Evolutionary conservation across 2,113 vertebrate genomes (phyloP), one percentile per base, ranked within the genome.

Genomic region (Lipophrys pholis): DNA sequence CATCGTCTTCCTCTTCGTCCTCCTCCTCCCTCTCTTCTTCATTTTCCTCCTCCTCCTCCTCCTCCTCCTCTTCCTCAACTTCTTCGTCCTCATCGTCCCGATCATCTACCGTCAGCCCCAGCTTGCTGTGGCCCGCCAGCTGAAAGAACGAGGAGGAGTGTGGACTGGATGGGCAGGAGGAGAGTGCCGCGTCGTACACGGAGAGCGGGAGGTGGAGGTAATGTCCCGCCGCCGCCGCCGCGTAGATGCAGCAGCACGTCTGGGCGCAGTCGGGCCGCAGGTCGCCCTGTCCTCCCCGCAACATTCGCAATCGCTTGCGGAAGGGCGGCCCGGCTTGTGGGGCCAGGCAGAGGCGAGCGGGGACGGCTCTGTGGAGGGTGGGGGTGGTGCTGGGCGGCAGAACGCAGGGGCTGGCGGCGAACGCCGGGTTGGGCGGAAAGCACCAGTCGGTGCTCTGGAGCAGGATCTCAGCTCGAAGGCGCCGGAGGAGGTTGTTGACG

Each of bases 401-500:
- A 62, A 82, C 48, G 36, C 80, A 87, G 36, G 86, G 65, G 40
- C 79, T 58, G 0, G 78, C 0, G 21, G 76, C 30, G 1, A 88
- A 85, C 0, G 83, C 73, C 0, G 88, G 72, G 46, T 77, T 86
- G 14, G 95, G 60, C 0, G 97, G 95, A 70, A 98, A 95, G 80
- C 96, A 96, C 97, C 97, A 99, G 85, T 95, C 97, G 0, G 84
- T 74, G 83, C 95, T 97, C 92, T 98, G 97, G 90, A 96, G 95
- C 76, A 97, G 86, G 72, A 99, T 98, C 79, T 99, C 97, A 0
- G 96, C 94, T 0, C 97, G 94, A 80, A 99, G 95, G 70, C 97
- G 95, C 9, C 96, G 96, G 82, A 99, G 95, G 52, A 99, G 92
- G 62, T 99, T 99, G 91, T 99, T 99, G 30, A 99, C 97, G 3